Evolutionary conservation across 1,140 invertebrate species (phyloP), one percentile per base, ranked within the genome.

Genomic region (Drosophila elegans): DNA sequence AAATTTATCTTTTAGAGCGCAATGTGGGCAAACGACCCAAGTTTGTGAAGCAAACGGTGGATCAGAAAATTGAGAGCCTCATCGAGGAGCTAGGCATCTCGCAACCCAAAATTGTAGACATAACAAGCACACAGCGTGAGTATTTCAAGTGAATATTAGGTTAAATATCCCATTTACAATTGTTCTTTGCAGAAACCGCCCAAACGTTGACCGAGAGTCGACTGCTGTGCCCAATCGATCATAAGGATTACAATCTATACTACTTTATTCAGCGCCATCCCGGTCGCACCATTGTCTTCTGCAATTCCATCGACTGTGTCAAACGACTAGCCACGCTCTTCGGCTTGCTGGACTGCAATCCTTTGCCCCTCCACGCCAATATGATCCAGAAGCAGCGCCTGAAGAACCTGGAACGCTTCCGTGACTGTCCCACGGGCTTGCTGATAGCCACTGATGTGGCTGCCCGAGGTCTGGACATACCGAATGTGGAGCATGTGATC

Each of bases 401-500:
- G 12, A 98, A 98, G 93, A 99, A 98, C 93, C 94, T 99, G 7
- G 98, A 99, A 91, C 95, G 95, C 74, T 99, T 99, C 93, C 94
- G 96, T 63, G 95, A 95, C 83, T 94, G 95, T 83, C 93, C 94
- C 0, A 94, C 95, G 74, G 95, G 96, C 0, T 77, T 99, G 10
- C 92, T 99, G n/a, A 94, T 99, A 62, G 98, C 99, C 0, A 99
- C 98, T 0, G 99, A 99, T 94, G 98, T 99, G 13, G 99, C 98
- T 11, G 98, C 99, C 0, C 94, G 99, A 71, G 99, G 99, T 44
- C 93, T 99, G 29, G 99, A 99, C 93, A 99, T 99, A 91, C 97
- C 97, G 4, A 95, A 96, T 88, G 96, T 99, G 3, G 95, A 99
- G 76, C 97, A 99, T 92, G 98, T 99, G 3, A 95, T 99, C 80